These are phyloP conservation scores for Ceratina japonica DNA, from an alignment of 1,140 invertebrate species.

Conservation along the genomic window DNA sequence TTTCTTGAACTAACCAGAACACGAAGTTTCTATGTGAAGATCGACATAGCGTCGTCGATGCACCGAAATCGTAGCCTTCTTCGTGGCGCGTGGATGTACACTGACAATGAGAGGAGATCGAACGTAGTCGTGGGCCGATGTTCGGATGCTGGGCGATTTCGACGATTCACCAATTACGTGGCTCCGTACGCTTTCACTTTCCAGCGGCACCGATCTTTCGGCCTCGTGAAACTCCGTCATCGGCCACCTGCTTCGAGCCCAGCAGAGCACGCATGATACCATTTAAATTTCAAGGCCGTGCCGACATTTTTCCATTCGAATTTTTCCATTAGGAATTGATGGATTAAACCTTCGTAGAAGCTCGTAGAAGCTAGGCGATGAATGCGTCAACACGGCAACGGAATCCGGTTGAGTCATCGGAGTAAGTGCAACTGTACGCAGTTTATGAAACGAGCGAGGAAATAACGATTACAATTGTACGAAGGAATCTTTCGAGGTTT, in stretches of 20 bases:
- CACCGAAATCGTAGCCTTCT: too few relatives aligned
- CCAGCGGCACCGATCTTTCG: neutral
- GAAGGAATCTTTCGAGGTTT: too few relatives aligned
- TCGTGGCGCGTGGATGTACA: neutral
- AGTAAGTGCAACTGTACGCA: too few relatives aligned
- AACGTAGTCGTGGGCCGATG: neutral
- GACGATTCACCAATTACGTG: conserved; percentile 7
- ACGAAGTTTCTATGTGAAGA: neutral
- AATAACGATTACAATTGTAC: too few relatives aligned
- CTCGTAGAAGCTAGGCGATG: too few relatives aligned
- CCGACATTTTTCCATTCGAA: neutral
- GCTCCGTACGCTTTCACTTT: conserved; percentile 31
- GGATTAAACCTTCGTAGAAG: too few relatives aligned
- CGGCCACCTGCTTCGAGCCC: too few relatives aligned
- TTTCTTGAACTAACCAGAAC: neutral
- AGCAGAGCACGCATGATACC: neutral
- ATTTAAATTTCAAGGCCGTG: neutral
- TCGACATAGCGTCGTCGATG: neutral
- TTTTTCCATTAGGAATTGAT: too few relatives aligned
- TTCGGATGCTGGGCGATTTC: conserved; percentile 24
- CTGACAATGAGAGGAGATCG: conserved; percentile 8
- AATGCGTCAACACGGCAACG: too few relatives aligned
- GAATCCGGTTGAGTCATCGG: too few relatives aligned
- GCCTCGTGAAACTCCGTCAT: neutral
- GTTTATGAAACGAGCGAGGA: too few relatives aligned